Evolutionary conservation across 2,113 vertebrate species (phyloP).

Genomic region (Connochaetes taurinus): DNA sequence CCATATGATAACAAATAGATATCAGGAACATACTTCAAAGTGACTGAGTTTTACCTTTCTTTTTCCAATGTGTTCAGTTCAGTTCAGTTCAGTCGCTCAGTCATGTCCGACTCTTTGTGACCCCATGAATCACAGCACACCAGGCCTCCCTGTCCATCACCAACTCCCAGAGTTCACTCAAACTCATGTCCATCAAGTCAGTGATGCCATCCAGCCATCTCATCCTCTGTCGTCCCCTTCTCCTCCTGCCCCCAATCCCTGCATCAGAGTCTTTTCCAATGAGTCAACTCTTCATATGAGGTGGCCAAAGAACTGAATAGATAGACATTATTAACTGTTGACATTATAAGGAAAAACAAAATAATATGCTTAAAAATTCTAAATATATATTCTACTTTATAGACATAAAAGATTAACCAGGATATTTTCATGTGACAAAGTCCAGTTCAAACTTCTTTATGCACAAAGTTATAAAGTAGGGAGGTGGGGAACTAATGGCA

Average conservation of each 20-base stretch:
- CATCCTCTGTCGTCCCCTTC: no score
- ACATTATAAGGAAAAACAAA: background rate
- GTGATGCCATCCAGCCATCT: no score
- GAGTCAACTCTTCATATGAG: no score
- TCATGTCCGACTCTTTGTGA: no score
- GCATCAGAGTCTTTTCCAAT: no score
- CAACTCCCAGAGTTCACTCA: no score
- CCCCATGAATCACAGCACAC: no score
- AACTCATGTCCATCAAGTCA: accelerated
- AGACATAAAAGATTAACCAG: background rate
- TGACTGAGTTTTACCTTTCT: background rate
- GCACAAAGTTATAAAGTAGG: background rate
- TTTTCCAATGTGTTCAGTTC: background rate
- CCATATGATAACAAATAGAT: background rate
- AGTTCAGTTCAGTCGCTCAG: no score
- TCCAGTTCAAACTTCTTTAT: background rate
- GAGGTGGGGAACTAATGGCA: accelerated
- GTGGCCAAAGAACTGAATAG: background rate
- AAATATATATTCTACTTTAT: background rate
- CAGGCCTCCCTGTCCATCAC: no score
- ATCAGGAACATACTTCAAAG: background rate
- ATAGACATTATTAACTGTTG: background rate
- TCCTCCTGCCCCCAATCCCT: no score
- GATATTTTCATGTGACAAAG: background rate
- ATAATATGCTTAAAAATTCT: background rate